phyloP scores from a whole-genome alignment of 1,140 invertebrate species.

The Drosophila triauraria region DNA sequence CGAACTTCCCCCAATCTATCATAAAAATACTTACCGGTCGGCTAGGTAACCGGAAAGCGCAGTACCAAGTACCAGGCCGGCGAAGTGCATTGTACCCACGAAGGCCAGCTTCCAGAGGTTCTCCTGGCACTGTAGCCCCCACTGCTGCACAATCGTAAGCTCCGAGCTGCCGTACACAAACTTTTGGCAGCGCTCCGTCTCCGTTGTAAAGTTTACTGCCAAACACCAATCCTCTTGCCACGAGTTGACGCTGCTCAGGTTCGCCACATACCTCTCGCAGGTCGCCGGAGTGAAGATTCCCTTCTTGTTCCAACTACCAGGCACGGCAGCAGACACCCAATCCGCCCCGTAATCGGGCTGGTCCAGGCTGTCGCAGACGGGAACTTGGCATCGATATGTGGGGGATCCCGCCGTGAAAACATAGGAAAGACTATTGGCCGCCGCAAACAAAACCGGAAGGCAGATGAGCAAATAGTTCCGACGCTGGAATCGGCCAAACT shows the following conservation, averaged over 20 bases:
- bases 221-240: slow-evolving; percentile 58
- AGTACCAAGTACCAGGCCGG: slow-evolving; percentile 87
- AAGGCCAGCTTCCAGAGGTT: slow-evolving; percentile 88
- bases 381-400: slow-evolving; percentile 86
- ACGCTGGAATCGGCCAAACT: slow-evolving; percentile 87
- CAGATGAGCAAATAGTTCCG: slow-evolving; percentile 87
- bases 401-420: slow-evolving; percentile 87
- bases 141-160: slow-evolving; percentile 87
- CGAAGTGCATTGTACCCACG: slow-evolving; percentile 88
- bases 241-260: slow-evolving; percentile 6
- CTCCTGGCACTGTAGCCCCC: slow-evolving; percentile 87
- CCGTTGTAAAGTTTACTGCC: slow-evolving; percentile 66
- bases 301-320: slow-evolving; percentile 67
- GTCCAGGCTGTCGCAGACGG: slow-evolving; percentile 85
- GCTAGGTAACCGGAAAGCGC: slow-evolving; percentile 87
- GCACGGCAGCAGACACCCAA: slow-evolving; percentile 85
- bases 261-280: slow-evolving; percentile 62
- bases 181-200: slow-evolving; percentile 79
- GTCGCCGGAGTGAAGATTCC: slow-evolving; percentile 68
- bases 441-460: slow-evolving; percentile 87
- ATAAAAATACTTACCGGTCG: slow-evolving; percentile 85
- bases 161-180: slow-evolving; percentile 86
- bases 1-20: neutral
- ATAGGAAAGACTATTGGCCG: slow-evolving; percentile 87
- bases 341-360: slow-evolving; percentile 76